Conservation (phyloP, 2,888 invertebrate species). For the Seira musarum region DNA sequence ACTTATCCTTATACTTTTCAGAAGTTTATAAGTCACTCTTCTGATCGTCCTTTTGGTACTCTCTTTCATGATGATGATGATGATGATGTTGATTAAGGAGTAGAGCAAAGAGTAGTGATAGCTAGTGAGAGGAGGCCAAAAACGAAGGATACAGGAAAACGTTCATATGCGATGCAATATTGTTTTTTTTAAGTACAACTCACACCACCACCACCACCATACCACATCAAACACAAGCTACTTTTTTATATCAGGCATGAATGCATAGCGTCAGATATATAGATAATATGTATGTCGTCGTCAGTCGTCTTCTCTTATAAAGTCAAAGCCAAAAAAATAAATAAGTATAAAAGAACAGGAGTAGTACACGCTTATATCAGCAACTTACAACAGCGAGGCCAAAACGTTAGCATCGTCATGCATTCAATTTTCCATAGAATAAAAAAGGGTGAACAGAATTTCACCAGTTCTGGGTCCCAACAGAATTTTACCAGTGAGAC, state of each 20-base stretch:
- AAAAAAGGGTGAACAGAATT: constrained; percentile 10
- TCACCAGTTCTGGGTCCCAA: neutral
- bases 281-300: no score
- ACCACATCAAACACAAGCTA: neutral
- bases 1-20: no score
- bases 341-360: no score
- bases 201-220: neutral
- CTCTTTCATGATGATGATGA: neutral
- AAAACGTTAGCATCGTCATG: constrained; percentile 19
- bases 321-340: constrained; percentile 8
- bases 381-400: constrained; percentile 3
- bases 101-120: neutral
- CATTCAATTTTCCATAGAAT: constrained; percentile 12
- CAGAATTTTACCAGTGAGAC: constrained; percentile 15
- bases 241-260: constrained; percentile 1
- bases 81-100: constrained; percentile 14
- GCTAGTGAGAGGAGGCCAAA: neutral
- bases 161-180: neutral
- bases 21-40: neutral
- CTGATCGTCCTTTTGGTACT: no score
- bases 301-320: neutral
- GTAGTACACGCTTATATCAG: no score
- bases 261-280: no score
- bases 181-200: neutral
- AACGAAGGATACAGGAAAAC: neutral